Conservation (phyloP, 1,140 invertebrate genomes). For the Sminthurides bifidus region DNA sequence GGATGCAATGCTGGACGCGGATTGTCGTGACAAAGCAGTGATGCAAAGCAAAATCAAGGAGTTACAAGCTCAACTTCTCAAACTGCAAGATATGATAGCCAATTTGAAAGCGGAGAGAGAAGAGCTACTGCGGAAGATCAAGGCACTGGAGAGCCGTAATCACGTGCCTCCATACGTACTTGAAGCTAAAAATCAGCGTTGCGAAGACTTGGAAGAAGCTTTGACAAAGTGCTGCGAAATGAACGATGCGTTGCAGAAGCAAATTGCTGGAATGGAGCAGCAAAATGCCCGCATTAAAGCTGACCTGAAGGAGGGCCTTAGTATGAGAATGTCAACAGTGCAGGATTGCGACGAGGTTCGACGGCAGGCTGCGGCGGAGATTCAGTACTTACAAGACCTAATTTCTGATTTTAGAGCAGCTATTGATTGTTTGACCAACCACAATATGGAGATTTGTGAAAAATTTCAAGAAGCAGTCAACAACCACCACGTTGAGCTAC, state of each 20-base stretch:
- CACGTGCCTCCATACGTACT: not conserved
- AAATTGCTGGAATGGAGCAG: not conserved
- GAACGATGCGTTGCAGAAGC: conserved; percentile 12
- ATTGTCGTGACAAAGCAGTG: conserved; percentile 10
- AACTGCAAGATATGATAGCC: not conserved
- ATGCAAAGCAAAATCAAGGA: conserved; percentile 1
- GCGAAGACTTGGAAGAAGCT: conserved; percentile 19
- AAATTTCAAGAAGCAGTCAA: conserved; percentile 11
- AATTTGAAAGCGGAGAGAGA: conserved; percentile 10
- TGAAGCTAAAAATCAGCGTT: not conserved
- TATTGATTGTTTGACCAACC: conserved; percentile 5
- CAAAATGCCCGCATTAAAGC: not conserved
- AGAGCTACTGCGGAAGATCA: conserved; percentile 3
- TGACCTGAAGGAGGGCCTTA: not conserved
- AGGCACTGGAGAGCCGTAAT: no score
- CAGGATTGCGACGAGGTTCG: conserved; percentile 3
- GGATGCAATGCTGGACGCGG: conserved; percentile 13
- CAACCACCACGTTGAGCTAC: conserved; percentile 26
- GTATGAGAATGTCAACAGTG: not conserved
- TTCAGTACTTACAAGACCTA: not conserved
- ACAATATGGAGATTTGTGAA: conserved; percentile 22
- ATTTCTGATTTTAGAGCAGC: conserved; percentile 8
- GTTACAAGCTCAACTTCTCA: conserved; percentile 10
- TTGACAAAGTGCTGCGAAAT: conserved; percentile 19
- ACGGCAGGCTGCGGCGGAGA: not conserved